These are phyloP conservation scores for Apoda limacodes DNA, from an alignment of 2,888 invertebrate species.

Conservation along the genomic window DNA sequence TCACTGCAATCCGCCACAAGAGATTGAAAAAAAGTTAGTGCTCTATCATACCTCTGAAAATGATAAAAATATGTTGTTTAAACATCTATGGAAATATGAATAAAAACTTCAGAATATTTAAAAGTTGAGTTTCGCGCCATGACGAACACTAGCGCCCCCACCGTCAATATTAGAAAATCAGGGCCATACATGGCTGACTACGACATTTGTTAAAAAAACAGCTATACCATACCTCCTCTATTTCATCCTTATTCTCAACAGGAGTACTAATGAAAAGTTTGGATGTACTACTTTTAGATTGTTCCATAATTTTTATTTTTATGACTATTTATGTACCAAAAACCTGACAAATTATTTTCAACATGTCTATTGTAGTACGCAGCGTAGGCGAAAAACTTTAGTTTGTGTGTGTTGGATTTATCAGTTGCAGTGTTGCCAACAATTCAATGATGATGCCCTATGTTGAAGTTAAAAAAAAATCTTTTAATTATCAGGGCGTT, in stretches of 20 bases:
- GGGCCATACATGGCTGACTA: constrained; percentile 64
- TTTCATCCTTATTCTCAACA: constrained; percentile 90
- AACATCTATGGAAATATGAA: constrained; percentile 22
- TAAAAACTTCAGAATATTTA: constrained; percentile 21
- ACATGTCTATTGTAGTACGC: constrained; percentile 77
- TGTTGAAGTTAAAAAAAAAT: no score
- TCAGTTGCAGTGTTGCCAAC: no score
- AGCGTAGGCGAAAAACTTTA: constrained; percentile 69
- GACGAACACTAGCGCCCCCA: constrained; percentile 50
- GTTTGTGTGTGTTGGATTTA: no score
- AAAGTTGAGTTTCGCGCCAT: constrained; percentile 56
- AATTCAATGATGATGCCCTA: no score
- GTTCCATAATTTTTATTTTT: constrained; percentile 68
- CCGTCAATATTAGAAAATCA: constrained; percentile 53
- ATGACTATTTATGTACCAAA: constrained; percentile 70
- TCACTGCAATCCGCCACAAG: constrained; percentile 88
- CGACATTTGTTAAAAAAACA: constrained; percentile 60
- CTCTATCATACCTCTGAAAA: constrained; percentile 90
- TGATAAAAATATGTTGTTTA: constrained; percentile 21
- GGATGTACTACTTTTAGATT: constrained; percentile 71
- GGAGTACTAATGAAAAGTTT: constrained; percentile 85
- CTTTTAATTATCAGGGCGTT: no score
- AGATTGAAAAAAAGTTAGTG: constrained; percentile 81
- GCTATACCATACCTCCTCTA: constrained; percentile 84
- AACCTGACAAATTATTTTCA: constrained; percentile 68